Evolutionary conservation across 2,113 vertebrate genomes (phyloP), one percentile per base, ranked within the genome.

Genomic region (Leptodactylus fuscus): DNA sequence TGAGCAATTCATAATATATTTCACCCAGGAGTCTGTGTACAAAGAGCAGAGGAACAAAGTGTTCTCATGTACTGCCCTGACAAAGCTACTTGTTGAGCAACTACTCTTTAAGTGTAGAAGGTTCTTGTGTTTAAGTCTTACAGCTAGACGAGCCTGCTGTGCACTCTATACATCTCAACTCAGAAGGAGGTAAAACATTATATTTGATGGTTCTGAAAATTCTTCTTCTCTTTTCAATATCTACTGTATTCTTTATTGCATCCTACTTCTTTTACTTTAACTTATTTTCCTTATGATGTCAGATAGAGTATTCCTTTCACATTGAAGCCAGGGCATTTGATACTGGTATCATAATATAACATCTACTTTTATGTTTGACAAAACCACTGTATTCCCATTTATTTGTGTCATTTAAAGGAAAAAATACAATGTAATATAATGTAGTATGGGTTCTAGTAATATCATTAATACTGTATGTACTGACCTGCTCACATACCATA

Each of bases 61-160:
- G 70, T 58, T 83, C 69, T 41, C 70, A 58, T 29, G 34, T 46
- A 83, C 51, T 74, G 24, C 70, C 69, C 81, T 75, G 48, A 73
- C 34, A 83, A 74, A 83, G 81, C 24, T 55, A 60, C 69, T 83
- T 83, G 81, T 60, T 83, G 70, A 74, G 81, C 69, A 53, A 69
- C 80, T 82, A 29, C 80, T 70, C 46, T 58, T 79, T n/a, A 83
- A 83, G 70, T 60, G 51, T 15, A 70, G 67, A 73, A 58, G 51
- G 70, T 74, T 75, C 69, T 83, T 7, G 58, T 74, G 69, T 83
- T 75, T 22, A 74, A 83, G 69, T 74, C 69, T 74, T 60, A 44
- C 70, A 74, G 81, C 34, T 38, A 60, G 70, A 83, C 13, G 20
- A 60, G 12, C 69, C 69, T 74, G 81, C 81, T 83, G 81, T 83